These are phyloP conservation scores for Diachrysia chrysitis DNA, from an alignment of 2,888 invertebrate genomes.

Conservation along the genomic window DNA sequence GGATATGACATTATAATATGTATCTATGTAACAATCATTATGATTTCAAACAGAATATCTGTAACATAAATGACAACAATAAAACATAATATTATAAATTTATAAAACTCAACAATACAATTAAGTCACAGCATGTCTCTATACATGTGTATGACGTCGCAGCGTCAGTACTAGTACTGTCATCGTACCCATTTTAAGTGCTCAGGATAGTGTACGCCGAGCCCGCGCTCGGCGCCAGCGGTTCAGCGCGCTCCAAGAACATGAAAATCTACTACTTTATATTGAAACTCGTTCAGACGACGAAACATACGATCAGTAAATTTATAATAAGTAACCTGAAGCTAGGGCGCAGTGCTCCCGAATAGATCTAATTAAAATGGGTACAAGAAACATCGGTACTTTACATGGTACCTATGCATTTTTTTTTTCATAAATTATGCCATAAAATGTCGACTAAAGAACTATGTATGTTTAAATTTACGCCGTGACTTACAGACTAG, in stretches of 20 bases:
- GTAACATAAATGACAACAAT: slow-evolving; percentile 69
- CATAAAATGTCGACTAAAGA: slow-evolving; percentile 88
- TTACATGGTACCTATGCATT: slow-evolving; percentile 84
- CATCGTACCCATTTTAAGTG: slow-evolving; percentile 81
- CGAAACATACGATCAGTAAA: slow-evolving; percentile 68
- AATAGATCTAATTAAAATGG: slow-evolving; percentile 81
- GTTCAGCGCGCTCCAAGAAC: slow-evolving; percentile 62
- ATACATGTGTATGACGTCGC: slow-evolving; percentile 67
- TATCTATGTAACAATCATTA: slow-evolving; percentile 75
- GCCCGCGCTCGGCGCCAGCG: slow-evolving; percentile 39
- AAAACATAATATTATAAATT: slow-evolving; percentile 65
- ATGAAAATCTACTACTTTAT: slow-evolving; percentile 74
- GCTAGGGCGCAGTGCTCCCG: slow-evolving; percentile 68
- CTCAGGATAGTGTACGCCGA: slow-evolving; percentile 66
- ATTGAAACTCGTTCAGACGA: slow-evolving; percentile 61
- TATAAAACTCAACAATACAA: slow-evolving; percentile 78
- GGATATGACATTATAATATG: slow-evolving; percentile 79
- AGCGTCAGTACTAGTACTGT: slow-evolving; percentile 69
- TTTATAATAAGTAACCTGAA: slow-evolving; percentile 71
- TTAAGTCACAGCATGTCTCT: slow-evolving; percentile 79
- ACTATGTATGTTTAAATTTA: slow-evolving; percentile 79
- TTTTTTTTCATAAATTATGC: slow-evolving; percentile 77
- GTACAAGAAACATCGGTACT: slow-evolving; percentile 84
- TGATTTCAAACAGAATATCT: slow-evolving; percentile 66
- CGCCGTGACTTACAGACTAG: slow-evolving; percentile 85